Evolutionary conservation across 2,113 vertebrate species (phyloP).

Genomic region (Collichthys lucidus): DNA sequence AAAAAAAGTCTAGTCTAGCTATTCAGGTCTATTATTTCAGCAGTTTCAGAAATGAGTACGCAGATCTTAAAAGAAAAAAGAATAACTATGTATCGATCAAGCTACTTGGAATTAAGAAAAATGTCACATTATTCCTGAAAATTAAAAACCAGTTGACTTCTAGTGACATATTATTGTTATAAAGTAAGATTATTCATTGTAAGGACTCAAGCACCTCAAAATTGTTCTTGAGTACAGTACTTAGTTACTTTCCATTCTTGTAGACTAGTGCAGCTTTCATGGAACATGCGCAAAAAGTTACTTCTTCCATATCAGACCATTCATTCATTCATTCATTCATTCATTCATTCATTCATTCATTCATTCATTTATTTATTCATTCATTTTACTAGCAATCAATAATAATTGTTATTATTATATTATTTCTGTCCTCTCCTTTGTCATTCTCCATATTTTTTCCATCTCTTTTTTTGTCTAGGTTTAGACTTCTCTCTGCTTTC

Average conservation of each 20-base stretch:
- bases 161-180: too few species aligned
- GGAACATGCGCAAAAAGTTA: not conserved
- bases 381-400: not conserved
- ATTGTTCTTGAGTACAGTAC: not conserved
- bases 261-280: not conserved
- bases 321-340: not conserved
- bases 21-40: too few species aligned
- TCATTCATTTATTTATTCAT: too few species aligned
- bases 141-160: not conserved
- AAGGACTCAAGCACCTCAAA: not conserved
- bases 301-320: not conserved
- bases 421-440: not conserved
- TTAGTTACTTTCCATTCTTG: not conserved
- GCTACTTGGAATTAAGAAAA: not conserved
- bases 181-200: too few species aligned
- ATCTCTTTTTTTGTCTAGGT: not conserved
- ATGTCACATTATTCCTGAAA: not conserved
- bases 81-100: too few species aligned
- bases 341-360: not conserved
- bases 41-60: too few species aligned
- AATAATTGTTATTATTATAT: not conserved
- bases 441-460: conserved; percentile 7
- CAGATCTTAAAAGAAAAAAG: too few species aligned
- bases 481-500: not conserved
- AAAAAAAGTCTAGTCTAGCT: too few species aligned